Base-by-base conservation (phyloP, 1,140 invertebrate species). In the Stegodyphus dumicola region DNA sequence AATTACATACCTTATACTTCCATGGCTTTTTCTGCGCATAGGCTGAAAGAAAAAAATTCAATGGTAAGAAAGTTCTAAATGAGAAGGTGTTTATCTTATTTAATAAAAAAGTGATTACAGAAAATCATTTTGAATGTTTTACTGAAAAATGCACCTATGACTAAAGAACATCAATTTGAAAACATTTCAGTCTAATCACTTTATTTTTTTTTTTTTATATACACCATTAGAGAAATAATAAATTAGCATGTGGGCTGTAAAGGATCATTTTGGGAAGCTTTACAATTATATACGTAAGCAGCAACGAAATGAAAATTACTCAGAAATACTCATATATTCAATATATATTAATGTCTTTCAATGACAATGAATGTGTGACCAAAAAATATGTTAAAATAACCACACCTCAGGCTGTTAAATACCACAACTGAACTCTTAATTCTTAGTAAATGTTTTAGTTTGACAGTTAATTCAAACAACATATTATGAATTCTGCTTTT, bases 11-110 rank as follows among this genome's bases (percentile, higher is more conserved):
- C 81, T 69, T 6, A 85, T 85, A 51, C 81, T 85, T 51, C 81
- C 81, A 69, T 85, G 81, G 33, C 81, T 85, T 70, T 85, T 85
- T 49, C 74, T 76, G 67, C 81, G 65, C 81, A 85, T 85, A 18
- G 81, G 81, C 81, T 85, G 13, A 85, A 48, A 70, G 77, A 65
- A 9, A 74, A 56, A 74, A 52, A 15, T 54, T 33, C 13, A 74
- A 74, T 74, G n/a, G 5, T 13, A 2, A 49, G 51, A 71, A 49
- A 18, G 51, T 18, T 6, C 33, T 71, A 52, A 51, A 3, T 71
- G 9, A 49, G 49, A 71, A 71, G 9, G 9, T 11, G 9, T 67
- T 4, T 17, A 67, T 15, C 1, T 4, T n/a, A 18, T 15, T 7
- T 17, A 67, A 67, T 15, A 67, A 17, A 67, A 67, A 18, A 17